These are phyloP conservation scores for Nephrotoma flavescens DNA, from an alignment of 2,888 invertebrate species.

Conservation along the genomic window DNA sequence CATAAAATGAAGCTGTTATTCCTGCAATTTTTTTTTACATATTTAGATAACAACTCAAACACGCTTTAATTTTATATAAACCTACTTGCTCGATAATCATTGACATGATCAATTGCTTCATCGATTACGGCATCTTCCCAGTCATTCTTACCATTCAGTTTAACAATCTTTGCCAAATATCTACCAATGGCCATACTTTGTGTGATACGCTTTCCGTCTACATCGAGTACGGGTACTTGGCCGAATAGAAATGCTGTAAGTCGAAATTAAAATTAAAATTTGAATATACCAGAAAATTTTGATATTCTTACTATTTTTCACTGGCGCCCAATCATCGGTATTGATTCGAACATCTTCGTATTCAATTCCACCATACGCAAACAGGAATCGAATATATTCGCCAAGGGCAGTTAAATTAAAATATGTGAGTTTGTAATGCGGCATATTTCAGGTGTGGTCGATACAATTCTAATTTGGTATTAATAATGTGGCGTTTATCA, in stretches of 20 bases:
- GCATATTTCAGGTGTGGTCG: neutral
- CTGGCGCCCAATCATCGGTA: conserved; percentile 38
- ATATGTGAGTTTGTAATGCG: conserved; percentile 25
- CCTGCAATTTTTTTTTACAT: neutral
- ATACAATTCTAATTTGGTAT: neutral
- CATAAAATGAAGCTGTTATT: conserved; percentile 5
- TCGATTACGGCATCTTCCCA: conserved; percentile 39
- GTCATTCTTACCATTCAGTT: conserved; percentile 33
- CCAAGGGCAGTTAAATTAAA: conserved; percentile 45
- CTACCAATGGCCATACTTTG: conserved; percentile 37
- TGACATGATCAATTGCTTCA: conserved; percentile 35
- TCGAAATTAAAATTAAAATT: neutral
- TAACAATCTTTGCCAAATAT: conserved; percentile 35
- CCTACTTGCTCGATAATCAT: conserved; percentile 37
- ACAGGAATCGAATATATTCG: conserved; percentile 45
- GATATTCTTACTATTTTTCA: conserved; percentile 36
- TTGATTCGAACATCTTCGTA: conserved; percentile 46
- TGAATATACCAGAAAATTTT: neutral
- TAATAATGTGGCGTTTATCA: neutral
- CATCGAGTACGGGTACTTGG: conserved; percentile 20
- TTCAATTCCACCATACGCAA: conserved; percentile 43
- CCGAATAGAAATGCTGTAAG: conserved; percentile 9
- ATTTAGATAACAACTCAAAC: neutral
- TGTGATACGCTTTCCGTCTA: conserved; percentile 34
- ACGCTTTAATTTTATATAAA: conserved; percentile 4